phyloP scores from a whole-genome alignment of 2,113 vertebrate genomes.

The Polypterus bichir region DNA sequence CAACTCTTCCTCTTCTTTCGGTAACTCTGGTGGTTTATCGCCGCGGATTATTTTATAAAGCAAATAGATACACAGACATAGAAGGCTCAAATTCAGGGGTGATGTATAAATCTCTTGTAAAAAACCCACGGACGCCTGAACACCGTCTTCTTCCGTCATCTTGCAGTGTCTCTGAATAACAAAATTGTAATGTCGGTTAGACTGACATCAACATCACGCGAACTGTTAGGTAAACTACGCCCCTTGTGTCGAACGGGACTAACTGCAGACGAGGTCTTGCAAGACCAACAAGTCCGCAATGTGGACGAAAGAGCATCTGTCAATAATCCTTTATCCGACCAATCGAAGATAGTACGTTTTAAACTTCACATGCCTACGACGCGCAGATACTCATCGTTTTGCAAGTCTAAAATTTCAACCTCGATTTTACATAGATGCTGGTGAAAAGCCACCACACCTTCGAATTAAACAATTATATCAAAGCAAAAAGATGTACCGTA shows the following conservation, averaged over 20 bases:
- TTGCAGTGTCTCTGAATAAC: slow-evolving; percentile 24
- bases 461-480: too few species aligned
- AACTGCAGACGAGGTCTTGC: background rate
- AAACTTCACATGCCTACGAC: too few species aligned
- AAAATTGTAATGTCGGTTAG: background rate
- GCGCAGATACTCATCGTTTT: too few species aligned
- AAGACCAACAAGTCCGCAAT: background rate
- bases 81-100: slow-evolving; percentile 75
- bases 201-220: background rate
- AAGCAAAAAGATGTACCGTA: too few species aligned
- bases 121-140: slow-evolving; percentile 51
- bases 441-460: too few species aligned
- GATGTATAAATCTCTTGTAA: slow-evolving; percentile 79
- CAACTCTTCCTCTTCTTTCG: slow-evolving; percentile 44
- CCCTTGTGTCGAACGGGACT: background rate
- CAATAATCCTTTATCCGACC: too few species aligned
- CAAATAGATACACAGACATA: slow-evolving; percentile 78
- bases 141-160: slow-evolving; percentile 50
- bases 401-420: too few species aligned
- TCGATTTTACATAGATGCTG: too few species aligned
- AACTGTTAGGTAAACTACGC: background rate
- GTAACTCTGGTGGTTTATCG: slow-evolving; percentile 47
- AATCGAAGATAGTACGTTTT: too few species aligned
- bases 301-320: too few species aligned
- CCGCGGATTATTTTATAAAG: slow-evolving; percentile 82